phyloP scores from a whole-genome alignment of 2,113 vertebrate genomes.

The Prunella himalayana region DNA sequence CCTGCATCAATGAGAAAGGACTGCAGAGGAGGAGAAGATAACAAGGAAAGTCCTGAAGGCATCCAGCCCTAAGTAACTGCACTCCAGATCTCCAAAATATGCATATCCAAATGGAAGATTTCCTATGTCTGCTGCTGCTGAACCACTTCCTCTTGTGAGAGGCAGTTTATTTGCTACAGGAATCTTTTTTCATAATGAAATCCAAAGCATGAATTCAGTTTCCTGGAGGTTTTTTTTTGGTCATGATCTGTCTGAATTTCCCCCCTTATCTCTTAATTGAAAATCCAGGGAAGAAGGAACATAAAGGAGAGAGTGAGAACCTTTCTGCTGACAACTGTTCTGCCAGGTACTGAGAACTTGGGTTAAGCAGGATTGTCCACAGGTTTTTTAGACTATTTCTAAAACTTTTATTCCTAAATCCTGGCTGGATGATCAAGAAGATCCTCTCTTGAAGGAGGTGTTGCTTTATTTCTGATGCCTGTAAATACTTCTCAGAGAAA shows the following conservation, averaged over 20 bases:
- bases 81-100: not conserved
- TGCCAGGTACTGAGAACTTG: not conserved
- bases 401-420: not conserved
- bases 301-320: not conserved
- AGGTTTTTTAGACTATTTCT: not conserved
- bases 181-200: not conserved
- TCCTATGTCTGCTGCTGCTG: not conserved
- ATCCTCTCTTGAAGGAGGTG: not conserved
- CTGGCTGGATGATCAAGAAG: not conserved
- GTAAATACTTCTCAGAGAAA: slow-evolving; percentile 9
- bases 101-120: not conserved
- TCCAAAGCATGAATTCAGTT: not conserved
- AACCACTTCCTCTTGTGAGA: not conserved
- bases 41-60: not conserved
- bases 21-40: slow-evolving; percentile 43
- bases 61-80: not conserved
- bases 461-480: not conserved
- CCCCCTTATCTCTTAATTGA: not conserved
- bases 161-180: not conserved
- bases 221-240: not conserved
- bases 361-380: not conserved
- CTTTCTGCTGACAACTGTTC: not conserved
- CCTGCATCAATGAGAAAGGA: slow-evolving; percentile 87
- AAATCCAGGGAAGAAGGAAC: not conserved
- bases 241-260: not conserved